phyloP scores from a whole-genome alignment of 2,888 invertebrate species.

The Drosophila picticornis region DNA sequence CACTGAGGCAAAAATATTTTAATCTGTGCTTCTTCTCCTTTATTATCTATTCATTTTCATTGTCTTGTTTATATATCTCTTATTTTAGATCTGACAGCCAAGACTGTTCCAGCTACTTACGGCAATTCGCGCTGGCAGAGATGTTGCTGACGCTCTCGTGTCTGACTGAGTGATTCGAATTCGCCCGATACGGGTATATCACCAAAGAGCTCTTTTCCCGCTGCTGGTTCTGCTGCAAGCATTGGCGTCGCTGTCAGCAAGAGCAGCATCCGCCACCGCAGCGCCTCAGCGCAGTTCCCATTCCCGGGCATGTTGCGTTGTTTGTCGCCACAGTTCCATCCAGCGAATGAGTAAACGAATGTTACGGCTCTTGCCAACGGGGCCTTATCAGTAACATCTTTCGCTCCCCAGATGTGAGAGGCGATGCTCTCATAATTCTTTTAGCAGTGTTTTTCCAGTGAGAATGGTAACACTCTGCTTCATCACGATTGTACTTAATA shows the following conservation, averaged over 20 bases:
- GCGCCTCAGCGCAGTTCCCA: not conserved
- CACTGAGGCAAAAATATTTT: constrained; percentile 50
- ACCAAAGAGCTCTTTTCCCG: constrained; percentile 49
- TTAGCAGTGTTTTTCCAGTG: not conserved
- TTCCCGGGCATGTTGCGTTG: constrained; percentile 33
- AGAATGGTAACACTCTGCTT: not conserved
- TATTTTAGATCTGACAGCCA: not conserved
- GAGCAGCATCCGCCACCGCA: constrained; percentile 8
- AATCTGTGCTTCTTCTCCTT: not conserved
- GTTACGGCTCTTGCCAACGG: not conserved
- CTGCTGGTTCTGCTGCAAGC: constrained; percentile 5
- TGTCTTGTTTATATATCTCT: not conserved
- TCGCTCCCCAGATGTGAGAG: not conserved
- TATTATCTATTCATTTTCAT: not conserved
- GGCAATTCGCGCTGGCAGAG: constrained; percentile 79
- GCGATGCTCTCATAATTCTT: not conserved
- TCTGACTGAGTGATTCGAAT: constrained; percentile 62
- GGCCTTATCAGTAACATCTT: constrained; percentile 35
- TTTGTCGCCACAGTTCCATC: constrained; percentile 12
- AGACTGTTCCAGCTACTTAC: constrained; percentile 68
- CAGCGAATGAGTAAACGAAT: constrained; percentile 30
- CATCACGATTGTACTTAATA: not conserved
- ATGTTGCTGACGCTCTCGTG: constrained; percentile 57
- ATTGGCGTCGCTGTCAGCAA: constrained; percentile 11
- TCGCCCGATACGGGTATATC: constrained; percentile 52